Base-by-base conservation (phyloP, 2,113 vertebrate genomes). In the Zootoca vivipara region DNA sequence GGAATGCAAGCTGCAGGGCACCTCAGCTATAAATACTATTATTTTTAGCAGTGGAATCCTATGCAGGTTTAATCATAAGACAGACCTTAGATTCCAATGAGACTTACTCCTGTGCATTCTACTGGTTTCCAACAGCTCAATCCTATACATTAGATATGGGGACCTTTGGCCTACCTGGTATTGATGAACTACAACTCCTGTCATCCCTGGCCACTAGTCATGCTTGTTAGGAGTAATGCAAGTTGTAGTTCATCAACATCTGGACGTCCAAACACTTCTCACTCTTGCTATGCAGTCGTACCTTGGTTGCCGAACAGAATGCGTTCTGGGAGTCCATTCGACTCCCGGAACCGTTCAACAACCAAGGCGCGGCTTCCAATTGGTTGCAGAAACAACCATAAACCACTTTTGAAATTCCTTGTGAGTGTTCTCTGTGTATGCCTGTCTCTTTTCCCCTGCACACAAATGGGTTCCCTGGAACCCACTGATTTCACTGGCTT, bases 401-500 rank as follows among this genome's bases (percentile, higher is more conserved):
- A 82, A 82, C 52, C 5, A 64, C 78, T 87, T 87, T 72, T 81
- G 46, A 82, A 26, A 33, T 82, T 46, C 56, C 22, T 82, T 74
- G 30, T 18, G 24, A 28, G 40, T 1, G 7, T 42, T 82, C 28
- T 62, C 10, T 67, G 13, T 78, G 46, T n/a, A 15, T 52, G 74
- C 12, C 33, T n/a, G 42, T 52, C 46, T 52, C 9, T 52, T 12
- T 78, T 42, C 20, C 15, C 4, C 18, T 35, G 28, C 15, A 58
- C 20, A 38, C 24, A 87, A 38, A 82, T 18, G 42, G 13, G 26
- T 4, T 40, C 5, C 65, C 10, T 77, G 9, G 30, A 80, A 7
- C 33, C 30, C 52, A 46, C 40, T 83, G 58, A 35, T 67, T 83
- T 35, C 35, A 64, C 24, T 67, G 40, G 12, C 24, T 75, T 75